These are phyloP conservation scores for Agriopis marginaria DNA, from an alignment of 2,888 invertebrate species.

Conservation along the genomic window DNA sequence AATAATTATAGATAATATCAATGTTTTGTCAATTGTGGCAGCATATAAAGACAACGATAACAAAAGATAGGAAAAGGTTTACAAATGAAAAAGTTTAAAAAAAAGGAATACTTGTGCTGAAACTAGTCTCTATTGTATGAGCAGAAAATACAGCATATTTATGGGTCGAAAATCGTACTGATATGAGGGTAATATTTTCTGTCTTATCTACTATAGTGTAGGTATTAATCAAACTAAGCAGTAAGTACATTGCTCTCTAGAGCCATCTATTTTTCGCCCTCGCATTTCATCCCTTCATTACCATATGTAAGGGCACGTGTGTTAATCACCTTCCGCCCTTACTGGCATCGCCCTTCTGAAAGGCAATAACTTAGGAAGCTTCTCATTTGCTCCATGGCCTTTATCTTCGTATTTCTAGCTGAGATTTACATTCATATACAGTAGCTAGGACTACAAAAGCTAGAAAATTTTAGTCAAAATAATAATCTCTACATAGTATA, in stretches of 20 bases:
- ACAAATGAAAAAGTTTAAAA: no score
- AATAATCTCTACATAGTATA: no score
- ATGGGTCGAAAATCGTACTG: neutral
- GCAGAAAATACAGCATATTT: neutral
- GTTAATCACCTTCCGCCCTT: conserved; percentile 29
- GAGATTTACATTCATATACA: neutral
- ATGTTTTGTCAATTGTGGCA: no score
- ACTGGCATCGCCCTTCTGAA: conserved; percentile 28
- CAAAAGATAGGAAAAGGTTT: no score
- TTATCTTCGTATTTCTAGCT: neutral
- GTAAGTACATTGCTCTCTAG: conserved; percentile 9
- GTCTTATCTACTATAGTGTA: neutral
- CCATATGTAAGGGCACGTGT: conserved; percentile 23
- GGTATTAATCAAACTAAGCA: neutral
- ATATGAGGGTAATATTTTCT: neutral
- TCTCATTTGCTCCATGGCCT: conserved; percentile 43
- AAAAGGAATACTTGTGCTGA: no score
- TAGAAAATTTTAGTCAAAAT: no score
- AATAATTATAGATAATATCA: no score
- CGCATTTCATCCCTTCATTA: conserved; percentile 24
- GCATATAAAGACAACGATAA: no score
- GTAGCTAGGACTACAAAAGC: no score
- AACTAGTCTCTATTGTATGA: no score
- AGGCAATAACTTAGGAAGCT: conserved; percentile 58
- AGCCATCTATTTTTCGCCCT: conserved; percentile 15